Base-by-base conservation (phyloP, 2,888 invertebrate species). In the Crioceris asparagi region DNA sequence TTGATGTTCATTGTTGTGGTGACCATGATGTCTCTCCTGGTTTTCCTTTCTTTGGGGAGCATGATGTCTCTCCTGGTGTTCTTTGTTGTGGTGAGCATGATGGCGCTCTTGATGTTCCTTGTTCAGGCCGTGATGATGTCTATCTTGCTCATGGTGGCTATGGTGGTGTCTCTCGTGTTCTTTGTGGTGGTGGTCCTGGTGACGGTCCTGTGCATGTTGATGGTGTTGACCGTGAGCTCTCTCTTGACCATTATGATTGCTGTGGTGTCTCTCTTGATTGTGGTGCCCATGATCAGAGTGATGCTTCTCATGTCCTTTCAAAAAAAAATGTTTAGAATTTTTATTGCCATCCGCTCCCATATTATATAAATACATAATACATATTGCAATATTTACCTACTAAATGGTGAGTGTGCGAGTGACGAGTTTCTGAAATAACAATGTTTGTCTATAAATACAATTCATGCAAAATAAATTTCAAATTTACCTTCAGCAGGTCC, bases 131-230 rank as follows among this genome's bases (percentile, higher is more conserved):
- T 38, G 21, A 26, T 35, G 37, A 17, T 23, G 26, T 26, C 32
- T 37, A 6, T 32, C 37, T 23, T 36, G 18, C 5, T 27, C 27
- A 19, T 38, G 38, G 19, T 17, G 16, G 2, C 17, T 17, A 2
- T 12, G 2, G 3, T 31, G 18, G 23, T 38, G 36, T 11, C 26
- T 32, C 6, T 17, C 36, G 7, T 36, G 32, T n/a, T n/a, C 10
- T 10, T 37, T 15, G 10, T 3, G 6, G 4, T 41, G 38, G 12
- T 39, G 37, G n/a, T 37, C 27, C 1, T 10, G 23, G 18, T 29
- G 17, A n/a, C 42, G 39, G 19, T 45, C 40, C 33, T 31, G 36
- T 17, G 38, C 36, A 31, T 36, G 31, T 16, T 10, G 10, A 17
- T 26, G 32, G 10, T 12, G 15, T 17, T 18, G 23, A 10, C 19